Percentiles rank a stretch among this genome's conserved stretches.
These are phyloP conservation scores for Nephotettix cincticeps DNA, from an alignment of 1,140 invertebrate species.

Conservation along the genomic window DNA sequence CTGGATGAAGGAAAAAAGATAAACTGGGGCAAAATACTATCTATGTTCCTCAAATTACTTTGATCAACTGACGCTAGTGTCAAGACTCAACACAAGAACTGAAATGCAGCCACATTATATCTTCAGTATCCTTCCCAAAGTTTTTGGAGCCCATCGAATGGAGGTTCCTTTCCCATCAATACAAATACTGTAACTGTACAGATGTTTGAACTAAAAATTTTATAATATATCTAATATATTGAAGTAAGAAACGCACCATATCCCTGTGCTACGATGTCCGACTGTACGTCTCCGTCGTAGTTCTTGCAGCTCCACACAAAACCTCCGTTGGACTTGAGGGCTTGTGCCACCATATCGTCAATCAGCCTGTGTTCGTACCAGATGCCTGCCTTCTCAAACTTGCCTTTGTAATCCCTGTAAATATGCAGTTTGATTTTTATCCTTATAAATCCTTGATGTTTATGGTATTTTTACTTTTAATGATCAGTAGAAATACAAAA, in stretches of 20 bases:
- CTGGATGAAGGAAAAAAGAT: no score
- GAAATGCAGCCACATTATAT: no score
- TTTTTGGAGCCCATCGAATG: no score
- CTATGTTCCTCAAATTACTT: no score
- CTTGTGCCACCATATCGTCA: conserved; percentile 92
- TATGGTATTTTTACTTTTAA: no score
- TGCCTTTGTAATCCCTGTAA: conserved; percentile 68
- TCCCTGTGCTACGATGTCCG: conserved; percentile 85
- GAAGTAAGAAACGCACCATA: conserved; percentile 55
- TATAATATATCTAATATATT: no score
- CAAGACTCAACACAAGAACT: no score
- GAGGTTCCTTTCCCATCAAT: not conserved
- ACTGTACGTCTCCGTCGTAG: conserved; percentile 90
- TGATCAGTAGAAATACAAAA: no score
- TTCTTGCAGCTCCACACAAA: conserved; percentile 94
- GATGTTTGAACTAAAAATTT: conserved; percentile 1
- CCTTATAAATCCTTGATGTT: no score
- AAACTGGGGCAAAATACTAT: no score
- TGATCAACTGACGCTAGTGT: no score
- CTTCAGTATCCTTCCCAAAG: not conserved
- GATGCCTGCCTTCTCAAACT: conserved; percentile 75
- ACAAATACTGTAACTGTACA: not conserved
- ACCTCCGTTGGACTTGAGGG: conserved; percentile 80
- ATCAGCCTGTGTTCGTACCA: conserved; percentile 93
- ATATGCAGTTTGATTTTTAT: no score